Evolutionary conservation across 2,113 vertebrate genomes (phyloP), one percentile per base, ranked within the genome.

Genomic region (Ia io): DNA sequence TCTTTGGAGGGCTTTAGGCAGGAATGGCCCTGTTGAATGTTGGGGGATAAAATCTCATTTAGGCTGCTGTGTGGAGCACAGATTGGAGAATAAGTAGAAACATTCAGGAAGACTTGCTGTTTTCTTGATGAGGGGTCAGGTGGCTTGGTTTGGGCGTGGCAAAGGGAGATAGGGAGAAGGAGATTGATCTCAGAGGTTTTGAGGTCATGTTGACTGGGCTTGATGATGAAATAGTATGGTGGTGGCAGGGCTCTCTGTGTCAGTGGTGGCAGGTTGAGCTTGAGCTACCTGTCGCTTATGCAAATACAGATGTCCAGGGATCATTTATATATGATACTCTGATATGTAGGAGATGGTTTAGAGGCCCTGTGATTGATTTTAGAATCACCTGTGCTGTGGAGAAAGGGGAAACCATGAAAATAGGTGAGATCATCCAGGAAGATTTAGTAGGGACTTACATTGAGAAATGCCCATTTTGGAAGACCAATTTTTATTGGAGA

Each of bases 401-500:
- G 17, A 74, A 79, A 83, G 17, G 25, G 40, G 32, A 77, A 65
- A 90, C 42, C 1, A 63, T 30, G 32, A 90, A 28, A 88, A 56
- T 10, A 84, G 90, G 69, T 86, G 61, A 92, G 44, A 70, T 90
- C 16, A 28, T 90, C 76, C 59, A 83, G 73, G 67, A 95, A 96
- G 73, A 95, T 9, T n/a, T 22, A n/a, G 12, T 74, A 49, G 42
- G 42, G 84, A 69, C 49, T 88, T 84, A 95, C 95, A 95, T 77
- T 90, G 44, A 65, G 92, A 95, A 96, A 92, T 70, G 40, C 40
- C 76, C 93, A 56, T 74, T 96, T 96, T 93, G 91, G 90, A 96
- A 95, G 93, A 90, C 90, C 95, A 79, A 70, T 91, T 95, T 95
- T 96, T 95, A 94, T 85, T 92, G 56, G 73, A 16, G 73, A 90